A percentile compares a stretch with the other conserved stretches of the same genome.
These are phyloP conservation scores for Sepiola atlantica DNA, from an alignment of 2,888 invertebrate genomes.

Conservation along the genomic window DNA sequence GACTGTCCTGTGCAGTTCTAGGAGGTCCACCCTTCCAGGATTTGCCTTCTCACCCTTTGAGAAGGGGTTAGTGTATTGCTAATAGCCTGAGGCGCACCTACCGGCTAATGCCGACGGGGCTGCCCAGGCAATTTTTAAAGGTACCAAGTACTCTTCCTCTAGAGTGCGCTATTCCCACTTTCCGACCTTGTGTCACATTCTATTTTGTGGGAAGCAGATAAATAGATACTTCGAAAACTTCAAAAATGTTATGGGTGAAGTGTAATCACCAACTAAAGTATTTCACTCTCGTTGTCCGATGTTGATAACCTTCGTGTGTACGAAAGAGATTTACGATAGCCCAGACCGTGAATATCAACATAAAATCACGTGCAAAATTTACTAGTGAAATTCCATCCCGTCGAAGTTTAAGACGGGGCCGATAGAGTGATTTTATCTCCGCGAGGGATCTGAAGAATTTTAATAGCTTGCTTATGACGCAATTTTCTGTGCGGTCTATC, in stretches of 20 bases:
- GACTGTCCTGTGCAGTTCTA: too few species aligned
- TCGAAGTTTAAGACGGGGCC: neutral
- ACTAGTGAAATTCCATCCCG: neutral
- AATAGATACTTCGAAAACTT: neutral
- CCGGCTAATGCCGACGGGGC: too few species aligned
- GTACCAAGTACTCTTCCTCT: too few species aligned
- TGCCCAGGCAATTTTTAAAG: too few species aligned
- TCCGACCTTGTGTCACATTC: too few species aligned
- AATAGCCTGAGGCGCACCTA: too few species aligned
- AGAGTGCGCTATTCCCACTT: too few species aligned
- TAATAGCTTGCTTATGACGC: constrained; percentile 18
- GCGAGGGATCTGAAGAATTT: neutral
- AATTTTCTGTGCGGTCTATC: neutral
- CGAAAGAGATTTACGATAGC: neutral
- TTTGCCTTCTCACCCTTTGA: too few species aligned
- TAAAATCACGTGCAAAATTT: neutral
- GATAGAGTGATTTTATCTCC: neutral
- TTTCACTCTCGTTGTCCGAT: neutral
- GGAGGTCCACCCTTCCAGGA: too few species aligned
- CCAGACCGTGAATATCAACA: neutral
- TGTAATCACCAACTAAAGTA: neutral
- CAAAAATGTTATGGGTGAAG: neutral
- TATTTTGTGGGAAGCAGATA: too few species aligned
- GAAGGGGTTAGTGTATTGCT: too few species aligned
- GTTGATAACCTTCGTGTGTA: neutral